Evolutionary conservation across 2,797 vertebrate species (phyloP), one percentile per base, ranked within the genome.

Genomic region (Catamblyrhynchus diadema): DNA sequence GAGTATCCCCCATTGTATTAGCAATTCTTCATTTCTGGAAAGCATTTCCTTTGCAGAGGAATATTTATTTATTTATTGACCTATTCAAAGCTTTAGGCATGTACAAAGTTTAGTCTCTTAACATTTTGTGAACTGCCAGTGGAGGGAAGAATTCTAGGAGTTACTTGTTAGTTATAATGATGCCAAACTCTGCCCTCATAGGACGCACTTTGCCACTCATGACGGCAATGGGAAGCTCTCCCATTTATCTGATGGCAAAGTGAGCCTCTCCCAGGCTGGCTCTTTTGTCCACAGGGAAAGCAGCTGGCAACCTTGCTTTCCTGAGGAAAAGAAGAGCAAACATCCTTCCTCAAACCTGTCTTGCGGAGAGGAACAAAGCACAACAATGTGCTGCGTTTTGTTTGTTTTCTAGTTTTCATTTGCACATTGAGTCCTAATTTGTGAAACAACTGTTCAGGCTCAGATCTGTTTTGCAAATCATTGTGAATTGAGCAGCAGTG

Each of bases 381-480:
- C 48, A 82, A 80, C 44, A 41, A 25, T 14, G 44, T 17, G 65
- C 71, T 18, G 41, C 0, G 0, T 39, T 73, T 64, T 73, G 77
- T 91, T 95, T 94, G 75, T 78, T 86, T 95, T 89, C 91, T 65
- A 37, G 45, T 81, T 93, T 75, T 48, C 60, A 14, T 61, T 92
- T 87, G 47, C 3, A 42, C 50, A 44, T 67, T 41, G 71, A 60
- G 25, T 86, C 62, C 67, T 75, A 86, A 51, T 95, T 93, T 92
- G 56, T 89, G 91, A 78, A 91, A 87, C 86, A 89, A 95, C 61
- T 53, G 61, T 51, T 95, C 86, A 57, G 65, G 53, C 92, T 92
- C 37, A 60, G 59, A 93, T 95, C 84, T 92, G 95, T 74, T 94
- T 77, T 93, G 69, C 66, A 94, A 91, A 87, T 87, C 3, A 1